Evolutionary conservation across 1,140 invertebrate species (phyloP), one percentile per base, ranked within the genome.

Genomic region (Chrysopa pallens): DNA sequence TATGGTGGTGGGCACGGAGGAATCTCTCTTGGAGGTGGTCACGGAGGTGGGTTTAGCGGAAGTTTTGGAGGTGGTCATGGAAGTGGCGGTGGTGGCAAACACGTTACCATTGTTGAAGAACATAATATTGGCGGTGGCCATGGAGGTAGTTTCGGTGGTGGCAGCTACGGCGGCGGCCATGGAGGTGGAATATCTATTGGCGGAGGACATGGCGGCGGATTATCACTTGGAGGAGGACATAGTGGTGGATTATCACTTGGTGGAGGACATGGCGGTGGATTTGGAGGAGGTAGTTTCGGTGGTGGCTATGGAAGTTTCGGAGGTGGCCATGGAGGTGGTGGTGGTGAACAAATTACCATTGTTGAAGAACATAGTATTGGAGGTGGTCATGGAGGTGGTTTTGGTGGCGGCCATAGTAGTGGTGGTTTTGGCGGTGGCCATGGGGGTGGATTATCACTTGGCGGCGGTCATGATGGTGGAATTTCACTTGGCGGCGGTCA

Each of bases 1-100:
- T 42, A 41, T 29, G 36, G 39, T 17, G 45, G 39, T 6, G n/a
- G n/a, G n/a, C 39, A 40, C 31, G 31, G 31, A 14, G 38, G 23
- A 14, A 9, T 39, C 6, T 37, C 12, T 7, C 7, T 7, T 11
- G 37, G 37, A 5, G 8, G 12, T 38, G 8, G 8, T 38, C 4
- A 17, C 2, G 39, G 39, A 15, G 39, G 9, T 13, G 39, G 39
- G 27, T 12, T 12, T 6, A 17, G 39, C 6, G 8, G 11, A 11
- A 17, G 39, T 40, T 4, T 27, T 17, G 39, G 39, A 27, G 39
- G 39, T 12, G 39, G 39, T 6, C 14, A 13, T 13, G 31, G 31
- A 33, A 6, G 31, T 33, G 31, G 31, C 2, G 31, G 31, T 33
- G 31, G 31, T 11, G 8, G 17, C 17, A 23, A 23, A 23, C 17